Base-by-base conservation (phyloP, 2,888 invertebrate genomes). In the Sarcophaga rosellei region DNA sequence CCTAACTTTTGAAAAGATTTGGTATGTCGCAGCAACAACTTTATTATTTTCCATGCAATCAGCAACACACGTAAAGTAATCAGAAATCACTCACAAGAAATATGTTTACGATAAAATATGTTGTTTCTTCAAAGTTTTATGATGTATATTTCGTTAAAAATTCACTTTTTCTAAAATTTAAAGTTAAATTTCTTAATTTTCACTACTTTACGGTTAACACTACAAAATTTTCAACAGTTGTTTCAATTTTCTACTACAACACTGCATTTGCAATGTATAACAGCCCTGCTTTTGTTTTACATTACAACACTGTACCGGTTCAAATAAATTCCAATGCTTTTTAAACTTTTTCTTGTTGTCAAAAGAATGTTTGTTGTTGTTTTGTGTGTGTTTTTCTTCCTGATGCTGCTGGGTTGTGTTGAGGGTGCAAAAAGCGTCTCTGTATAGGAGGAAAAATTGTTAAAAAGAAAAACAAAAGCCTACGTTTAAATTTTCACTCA, bases 241-340 rank as follows among this genome's bases (percentile, higher is more conserved):
- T 1, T 35, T 8, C 20, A n/a, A 35, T 53, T 1, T 17, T 11
- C 12, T 23, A 47, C 25, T 74, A 17, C 62, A 74, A 63, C 45
- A 3, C 61, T 47, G 25, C 17, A 8, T 62, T 5, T 10, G 15
- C 20, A 11, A 3, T 11, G 23, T 12, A 21, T n/a, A 20, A 12
- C 80, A 74, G 17, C 62, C 15, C 81, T 69, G 74, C n/a, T 11
- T 44, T 47, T 53, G 3, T 53, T 17, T 5, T 47, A 35, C 44
- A 65, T 0, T 78, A 47, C 85, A 85, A 75, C 74, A 15, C 82
- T 82, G 75, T 82, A 79, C 79, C 85, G 85, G 85, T 85, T 75
- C 75, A 59, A 66, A 17, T 45, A 25, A 4, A 8, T 59, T 25
- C 78, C 81, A 85, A 62, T 72, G 79, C 61, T 44, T 79, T 15